Conservation (phyloP, 2,113 vertebrate species). For the Eublepharis macularius region DNA sequence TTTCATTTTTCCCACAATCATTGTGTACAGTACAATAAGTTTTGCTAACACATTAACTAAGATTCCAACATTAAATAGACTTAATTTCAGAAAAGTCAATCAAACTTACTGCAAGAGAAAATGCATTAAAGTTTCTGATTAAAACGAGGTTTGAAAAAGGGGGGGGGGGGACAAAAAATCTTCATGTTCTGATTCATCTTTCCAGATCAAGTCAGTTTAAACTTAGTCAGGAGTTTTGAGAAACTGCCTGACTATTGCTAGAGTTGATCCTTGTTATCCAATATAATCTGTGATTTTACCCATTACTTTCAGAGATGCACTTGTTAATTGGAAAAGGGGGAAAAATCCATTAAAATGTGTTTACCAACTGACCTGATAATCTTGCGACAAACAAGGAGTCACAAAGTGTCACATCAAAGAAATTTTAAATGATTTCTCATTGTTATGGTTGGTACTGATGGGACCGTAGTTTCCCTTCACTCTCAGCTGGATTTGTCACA, state of each 20-base stretch:
- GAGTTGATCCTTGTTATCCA: slow-evolving; percentile 49
- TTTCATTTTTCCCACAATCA: neutral
- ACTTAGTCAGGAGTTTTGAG: neutral
- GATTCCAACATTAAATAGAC: neutral
- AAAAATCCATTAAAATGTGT: slow-evolving; percentile 56
- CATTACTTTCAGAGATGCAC: slow-evolving; percentile 46
- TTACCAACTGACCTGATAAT: slow-evolving; percentile 55
- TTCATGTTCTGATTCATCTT: neutral
- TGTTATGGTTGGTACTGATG: slow-evolving; percentile 16
- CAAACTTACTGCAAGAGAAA: neutral
- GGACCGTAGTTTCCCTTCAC: slow-evolving; percentile 15
- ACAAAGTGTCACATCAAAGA: slow-evolving; percentile 51
- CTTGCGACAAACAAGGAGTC: slow-evolving; percentile 24
- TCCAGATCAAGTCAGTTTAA: neutral
- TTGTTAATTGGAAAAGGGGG: slow-evolving; percentile 24
- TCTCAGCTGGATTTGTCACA: slow-evolving; percentile 41
- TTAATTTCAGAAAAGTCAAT: neutral
- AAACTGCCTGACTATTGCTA: slow-evolving; percentile 8
- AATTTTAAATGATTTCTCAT: slow-evolving; percentile 70
- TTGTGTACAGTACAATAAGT: neutral
- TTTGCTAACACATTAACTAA: neutral
- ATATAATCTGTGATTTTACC: slow-evolving; percentile 48
- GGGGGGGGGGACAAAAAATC: neutral
- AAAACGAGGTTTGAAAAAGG: neutral
- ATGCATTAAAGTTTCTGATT: neutral